Conservation (phyloP, 2,797 vertebrate species). For the Tarsius wallacei region DNA sequence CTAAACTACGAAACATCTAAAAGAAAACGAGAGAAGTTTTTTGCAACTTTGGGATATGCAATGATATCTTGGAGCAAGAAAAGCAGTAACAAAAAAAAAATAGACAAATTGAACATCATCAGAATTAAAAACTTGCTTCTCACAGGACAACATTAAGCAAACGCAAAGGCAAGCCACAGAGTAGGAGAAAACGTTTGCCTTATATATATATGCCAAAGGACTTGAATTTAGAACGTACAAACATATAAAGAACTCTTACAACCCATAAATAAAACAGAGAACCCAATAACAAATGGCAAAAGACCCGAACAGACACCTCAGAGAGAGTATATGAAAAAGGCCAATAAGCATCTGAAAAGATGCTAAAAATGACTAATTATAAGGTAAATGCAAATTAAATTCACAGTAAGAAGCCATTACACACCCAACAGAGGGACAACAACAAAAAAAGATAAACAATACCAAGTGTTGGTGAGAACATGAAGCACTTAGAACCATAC, state of each 20-base stretch:
- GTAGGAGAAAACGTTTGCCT: not conserved
- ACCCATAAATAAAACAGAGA: constrained; percentile 26
- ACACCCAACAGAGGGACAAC: not conserved
- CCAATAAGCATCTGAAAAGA: not conserved
- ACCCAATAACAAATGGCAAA: constrained; percentile 38
- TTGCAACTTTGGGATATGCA: not conserved
- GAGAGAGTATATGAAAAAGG: constrained; percentile 4
- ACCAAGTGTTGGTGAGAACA: not conserved
- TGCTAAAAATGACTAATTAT: constrained; percentile 15
- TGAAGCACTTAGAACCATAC: not conserved
- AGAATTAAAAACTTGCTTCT: constrained; percentile 33
- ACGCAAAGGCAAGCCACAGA: constrained; percentile 14
- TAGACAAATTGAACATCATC: not conserved
- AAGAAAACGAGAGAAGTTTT: constrained; percentile 57
- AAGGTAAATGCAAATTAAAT: constrained; percentile 43
- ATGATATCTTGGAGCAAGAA: constrained; percentile 30
- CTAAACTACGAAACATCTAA: constrained; percentile 1
- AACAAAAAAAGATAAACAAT: not conserved
- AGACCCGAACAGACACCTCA: not conserved
- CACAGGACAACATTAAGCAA: constrained; percentile 16
- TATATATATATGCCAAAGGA: constrained; percentile 9
- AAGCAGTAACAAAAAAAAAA: not conserved
- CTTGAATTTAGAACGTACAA: constrained; percentile 32
- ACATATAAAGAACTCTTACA: constrained; percentile 14
- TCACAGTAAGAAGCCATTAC: not conserved